Evolutionary conservation across 2,888 invertebrate species (phyloP).

Genomic region (Agrochola circellaris): DNA sequence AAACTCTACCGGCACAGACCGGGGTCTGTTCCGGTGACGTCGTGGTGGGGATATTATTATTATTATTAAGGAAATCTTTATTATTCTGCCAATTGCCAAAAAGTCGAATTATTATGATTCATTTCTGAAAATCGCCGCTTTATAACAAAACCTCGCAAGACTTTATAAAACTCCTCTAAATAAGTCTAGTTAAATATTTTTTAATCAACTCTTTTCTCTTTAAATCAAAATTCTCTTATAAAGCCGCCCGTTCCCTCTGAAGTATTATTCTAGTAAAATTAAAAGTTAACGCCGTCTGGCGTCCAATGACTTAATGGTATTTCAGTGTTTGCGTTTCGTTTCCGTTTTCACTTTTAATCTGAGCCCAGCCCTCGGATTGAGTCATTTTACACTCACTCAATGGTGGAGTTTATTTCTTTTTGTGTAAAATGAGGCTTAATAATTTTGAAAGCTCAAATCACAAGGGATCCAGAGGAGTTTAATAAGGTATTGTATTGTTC

Average conservation of each 20-base stretch:
- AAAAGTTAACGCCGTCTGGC: conserved; percentile 77
- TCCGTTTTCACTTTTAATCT: conserved; percentile 83
- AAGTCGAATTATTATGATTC: background rate
- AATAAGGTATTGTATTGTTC: conserved; percentile 53
- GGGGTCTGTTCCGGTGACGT: too few species aligned
- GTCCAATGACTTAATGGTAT: conserved; percentile 86
- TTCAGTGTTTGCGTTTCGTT: conserved; percentile 85
- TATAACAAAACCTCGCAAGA: conserved; percentile 5
- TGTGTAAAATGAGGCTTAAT: conserved; percentile 68
- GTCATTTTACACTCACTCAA: conserved; percentile 70
- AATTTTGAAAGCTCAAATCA: conserved; percentile 64
- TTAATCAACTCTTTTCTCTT: conserved; percentile 62
- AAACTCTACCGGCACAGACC: too few species aligned
- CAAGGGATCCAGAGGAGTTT: conserved; percentile 47
- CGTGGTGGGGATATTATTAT: too few species aligned
- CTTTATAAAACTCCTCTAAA: conserved; percentile 34
- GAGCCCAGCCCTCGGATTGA: conserved; percentile 69
- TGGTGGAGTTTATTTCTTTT: conserved; percentile 67
- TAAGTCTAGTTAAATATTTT: conserved; percentile 57
- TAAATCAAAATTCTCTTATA: conserved; percentile 61
- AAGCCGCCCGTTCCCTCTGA: conserved; percentile 56
- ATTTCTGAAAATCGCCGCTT: conserved; percentile 6
- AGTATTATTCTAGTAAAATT: conserved; percentile 80
- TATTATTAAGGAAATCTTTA: too few species aligned
- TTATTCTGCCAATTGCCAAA: background rate